Conservation (phyloP, 2,888 invertebrate genomes). For the Omphaloscelis lunosa region DNA sequence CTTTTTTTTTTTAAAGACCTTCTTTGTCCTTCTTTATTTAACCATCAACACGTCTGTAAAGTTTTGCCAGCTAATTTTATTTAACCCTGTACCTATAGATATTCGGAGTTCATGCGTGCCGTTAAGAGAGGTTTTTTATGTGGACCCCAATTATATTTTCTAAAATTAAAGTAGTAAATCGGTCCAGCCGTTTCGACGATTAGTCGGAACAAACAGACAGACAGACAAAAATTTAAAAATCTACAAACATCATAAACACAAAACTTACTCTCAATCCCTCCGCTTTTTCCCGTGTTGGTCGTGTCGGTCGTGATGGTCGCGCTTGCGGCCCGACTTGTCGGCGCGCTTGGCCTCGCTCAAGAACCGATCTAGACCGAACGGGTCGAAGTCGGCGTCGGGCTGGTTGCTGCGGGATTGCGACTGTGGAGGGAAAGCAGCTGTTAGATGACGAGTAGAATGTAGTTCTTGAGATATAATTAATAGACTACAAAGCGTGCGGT, state of each 20-base stretch:
- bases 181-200: too few species aligned
- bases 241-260: background rate
- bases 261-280: constrained; percentile 75
- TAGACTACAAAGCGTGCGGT: background rate
- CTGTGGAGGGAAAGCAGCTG: constrained; percentile 20
- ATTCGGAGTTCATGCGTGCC: too few species aligned
- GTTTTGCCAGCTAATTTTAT: too few species aligned
- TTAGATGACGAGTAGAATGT: constrained; percentile 9
- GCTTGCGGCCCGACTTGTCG: constrained; percentile 89
- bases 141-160: too few species aligned
- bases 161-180: too few species aligned
- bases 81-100: too few species aligned
- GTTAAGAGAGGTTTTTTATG: too few species aligned
- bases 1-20: too few species aligned
- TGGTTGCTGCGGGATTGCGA: constrained; percentile 73
- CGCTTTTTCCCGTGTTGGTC: constrained; percentile 81
- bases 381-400: constrained; percentile 93
- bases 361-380: constrained; percentile 99
- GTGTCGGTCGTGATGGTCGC: constrained; percentile 83
- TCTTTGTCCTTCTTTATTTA: too few species aligned
- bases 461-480: background rate
- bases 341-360: constrained; percentile 98
- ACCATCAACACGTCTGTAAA: too few species aligned
- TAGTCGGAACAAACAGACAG: too few species aligned
- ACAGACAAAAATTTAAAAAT: too few species aligned